Evolutionary conservation across 1,140 invertebrate genomes (phyloP), one percentile per base, ranked within the genome.

Genomic region (Brachionus rubens): DNA sequence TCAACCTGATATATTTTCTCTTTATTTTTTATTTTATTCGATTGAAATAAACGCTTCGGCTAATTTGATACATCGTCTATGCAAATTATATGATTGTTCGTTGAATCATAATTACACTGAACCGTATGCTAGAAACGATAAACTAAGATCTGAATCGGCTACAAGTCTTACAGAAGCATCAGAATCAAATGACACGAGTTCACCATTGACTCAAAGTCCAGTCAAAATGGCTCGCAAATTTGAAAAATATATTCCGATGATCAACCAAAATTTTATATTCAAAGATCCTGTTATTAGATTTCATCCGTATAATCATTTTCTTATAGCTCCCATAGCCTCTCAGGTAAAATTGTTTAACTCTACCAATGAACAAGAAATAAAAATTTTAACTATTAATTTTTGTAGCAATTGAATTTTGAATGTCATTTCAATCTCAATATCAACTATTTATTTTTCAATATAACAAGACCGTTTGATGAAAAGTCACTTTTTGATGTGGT

Each of bases 391-490:
- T 26, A 7, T 40, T 59, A 26, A 46, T 7, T 70, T 47, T 33
- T 50, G 48, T 12, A 70, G 46, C 46, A 48, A 30, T 47, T n/a
- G 19, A 72, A 72, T 50, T 72, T 72, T 24, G 68, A 54, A 33
- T 50, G 30, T 33, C 19, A 24, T 19, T 54, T 48, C 28, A 72
- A 40, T 36, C 3, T 72, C 10, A 48, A 41, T 36, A 12, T 72
- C 24, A 54, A 72, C 21, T 54, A 33, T 48, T 72, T 72, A 6
- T 48, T 41, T 72, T 72, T 54, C 16, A 72, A 50, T 72, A 40
- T 21, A 33, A 41, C 33, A 12, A 26, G 26, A 26, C 68, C 68
- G 12, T 16, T 33, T 24, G 36, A 72, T 54, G 46, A 72, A 50
- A 54, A 72, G 21, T 19, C 36, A 41, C 21, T 72, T 16, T 72